Conservation (phyloP, 1,140 invertebrate genomes). For the Carposina sasakii region DNA sequence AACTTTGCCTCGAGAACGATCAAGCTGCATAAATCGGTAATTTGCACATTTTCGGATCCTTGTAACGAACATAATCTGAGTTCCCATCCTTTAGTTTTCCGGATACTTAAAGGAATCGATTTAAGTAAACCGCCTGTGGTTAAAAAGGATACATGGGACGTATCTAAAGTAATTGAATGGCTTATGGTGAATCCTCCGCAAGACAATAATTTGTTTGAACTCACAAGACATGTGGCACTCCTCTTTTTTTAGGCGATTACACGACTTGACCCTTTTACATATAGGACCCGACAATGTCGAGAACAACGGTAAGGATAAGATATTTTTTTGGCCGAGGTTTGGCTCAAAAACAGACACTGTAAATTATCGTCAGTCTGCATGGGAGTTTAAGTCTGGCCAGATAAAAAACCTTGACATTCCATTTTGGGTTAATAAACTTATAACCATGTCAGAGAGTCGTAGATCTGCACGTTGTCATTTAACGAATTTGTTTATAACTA, state of each 20-base stretch:
- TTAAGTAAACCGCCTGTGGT: background rate
- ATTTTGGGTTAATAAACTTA: background rate
- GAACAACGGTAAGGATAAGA: background rate
- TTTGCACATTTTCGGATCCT: background rate
- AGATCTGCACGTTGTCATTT: background rate
- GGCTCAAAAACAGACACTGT: background rate
- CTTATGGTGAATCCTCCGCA: background rate
- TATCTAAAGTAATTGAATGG: background rate
- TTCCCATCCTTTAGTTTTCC: background rate
- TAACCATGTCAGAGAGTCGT: background rate
- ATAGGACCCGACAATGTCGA: background rate
- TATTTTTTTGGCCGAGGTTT: constrained; percentile 1
- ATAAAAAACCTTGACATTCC: background rate
- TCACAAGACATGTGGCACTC: background rate
- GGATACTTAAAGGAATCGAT: background rate
- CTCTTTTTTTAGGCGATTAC: background rate
- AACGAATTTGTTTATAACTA: background rate
- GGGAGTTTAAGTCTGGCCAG: background rate
- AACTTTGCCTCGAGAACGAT: background rate
- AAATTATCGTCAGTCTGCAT: background rate
- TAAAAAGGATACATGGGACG: background rate
- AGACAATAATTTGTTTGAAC: background rate
- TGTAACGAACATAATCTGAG: background rate
- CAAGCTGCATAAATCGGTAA: background rate
- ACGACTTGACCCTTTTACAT: constrained; percentile 1